phyloP scores from a whole-genome alignment of 2,888 invertebrate genomes.

The Perithous albicinctus region DNA sequence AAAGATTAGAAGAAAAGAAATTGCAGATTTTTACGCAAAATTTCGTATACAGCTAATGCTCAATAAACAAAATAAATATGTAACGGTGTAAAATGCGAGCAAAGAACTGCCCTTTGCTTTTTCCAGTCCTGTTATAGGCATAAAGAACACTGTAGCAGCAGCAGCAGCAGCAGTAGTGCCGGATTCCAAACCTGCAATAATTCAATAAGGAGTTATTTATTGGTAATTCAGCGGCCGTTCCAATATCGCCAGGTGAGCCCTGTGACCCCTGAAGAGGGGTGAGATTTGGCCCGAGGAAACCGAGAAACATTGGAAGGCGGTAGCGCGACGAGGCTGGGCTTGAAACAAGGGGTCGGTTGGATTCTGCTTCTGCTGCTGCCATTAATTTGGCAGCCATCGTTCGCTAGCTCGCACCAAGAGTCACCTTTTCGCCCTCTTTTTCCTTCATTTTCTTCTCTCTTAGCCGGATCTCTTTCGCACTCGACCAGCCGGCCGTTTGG shows the following conservation, averaged over 20 bases:
- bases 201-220: conserved; percentile 79
- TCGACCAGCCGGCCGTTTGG: conserved; percentile 36
- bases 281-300: conserved; percentile 54
- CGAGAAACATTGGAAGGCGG: conserved; percentile 36
- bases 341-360: conserved; percentile 71
- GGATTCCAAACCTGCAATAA: conserved; percentile 66
- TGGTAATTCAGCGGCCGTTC: conserved; percentile 74
- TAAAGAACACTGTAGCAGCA: conserved; percentile 23
- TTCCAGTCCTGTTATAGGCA: neutral
- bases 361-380: conserved; percentile 67
- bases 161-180: neutral
- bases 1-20: too few relatives aligned
- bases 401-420: conserved; percentile 67
- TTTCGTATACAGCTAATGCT: neutral
- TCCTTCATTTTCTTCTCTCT: conserved; percentile 29
- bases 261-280: conserved; percentile 48
- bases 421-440: conserved; percentile 25
- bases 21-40: neutral
- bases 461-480: conserved; percentile 32
- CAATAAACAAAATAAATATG: neutral
- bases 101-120: neutral
- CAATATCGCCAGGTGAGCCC: conserved; percentile 76
- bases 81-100: neutral
- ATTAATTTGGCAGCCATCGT: conserved; percentile 80
- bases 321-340: neutral